These are phyloP conservation scores for Tetragonula carbonaria DNA, from an alignment of 2,888 invertebrate species.

Conservation along the genomic window DNA sequence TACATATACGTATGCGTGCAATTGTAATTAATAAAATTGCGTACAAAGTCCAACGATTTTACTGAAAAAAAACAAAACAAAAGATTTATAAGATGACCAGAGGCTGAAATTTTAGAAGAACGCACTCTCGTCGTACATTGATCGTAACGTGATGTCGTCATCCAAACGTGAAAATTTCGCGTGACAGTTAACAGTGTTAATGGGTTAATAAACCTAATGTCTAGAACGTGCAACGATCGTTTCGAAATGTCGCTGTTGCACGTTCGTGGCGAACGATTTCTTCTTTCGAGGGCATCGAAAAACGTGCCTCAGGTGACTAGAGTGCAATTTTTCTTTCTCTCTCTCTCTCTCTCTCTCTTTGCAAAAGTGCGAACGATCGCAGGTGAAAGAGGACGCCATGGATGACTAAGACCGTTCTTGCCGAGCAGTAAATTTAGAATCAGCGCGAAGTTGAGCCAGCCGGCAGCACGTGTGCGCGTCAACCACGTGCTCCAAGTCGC, in stretches of 20 bases:
- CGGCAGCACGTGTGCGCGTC: slow-evolving; percentile 52
- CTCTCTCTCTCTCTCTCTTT: neutral
- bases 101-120: too few relatives aligned
- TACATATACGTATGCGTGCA: too few relatives aligned
- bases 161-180: too few relatives aligned
- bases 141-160: too few relatives aligned
- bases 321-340: neutral
- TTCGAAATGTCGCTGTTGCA: neutral
- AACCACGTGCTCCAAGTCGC: slow-evolving; percentile 1
- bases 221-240: neutral
- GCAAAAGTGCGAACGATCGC: slow-evolving; percentile 37
- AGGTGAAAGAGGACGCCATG: slow-evolving; percentile 52
- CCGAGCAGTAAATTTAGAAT: slow-evolving; percentile 48
- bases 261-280: neutral
- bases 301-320: neutral
- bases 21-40: too few relatives aligned
- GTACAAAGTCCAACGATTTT: too few relatives aligned
- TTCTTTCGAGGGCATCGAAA: neutral
- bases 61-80: too few relatives aligned
- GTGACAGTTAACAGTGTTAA: too few relatives aligned
- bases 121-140: too few relatives aligned
- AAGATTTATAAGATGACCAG: too few relatives aligned
- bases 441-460: slow-evolving; percentile 41
- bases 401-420: slow-evolving; percentile 18
- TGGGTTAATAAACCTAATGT: too few relatives aligned